These are phyloP conservation scores for Oryctes rhinoceros DNA, from an alignment of 1,140 invertebrate species.

Conservation along the genomic window DNA sequence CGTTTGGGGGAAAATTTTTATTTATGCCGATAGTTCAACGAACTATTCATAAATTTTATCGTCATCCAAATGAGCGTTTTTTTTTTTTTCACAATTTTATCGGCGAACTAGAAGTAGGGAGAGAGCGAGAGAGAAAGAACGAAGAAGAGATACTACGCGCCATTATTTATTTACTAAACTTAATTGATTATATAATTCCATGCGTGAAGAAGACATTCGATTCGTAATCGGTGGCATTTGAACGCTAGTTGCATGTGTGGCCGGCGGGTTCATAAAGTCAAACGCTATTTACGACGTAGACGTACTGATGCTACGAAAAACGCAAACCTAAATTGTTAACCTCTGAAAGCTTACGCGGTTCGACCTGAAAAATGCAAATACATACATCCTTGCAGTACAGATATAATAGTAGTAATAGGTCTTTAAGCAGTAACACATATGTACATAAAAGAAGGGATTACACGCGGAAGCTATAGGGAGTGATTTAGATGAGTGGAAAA, in stretches of 20 bases:
- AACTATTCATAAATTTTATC: background rate
- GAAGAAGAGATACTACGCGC: background rate
- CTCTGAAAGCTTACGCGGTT: background rate
- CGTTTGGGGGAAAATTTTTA: background rate
- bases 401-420: too few species aligned
- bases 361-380: too few species aligned
- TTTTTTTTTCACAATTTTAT: background rate
- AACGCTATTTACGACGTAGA: background rate
- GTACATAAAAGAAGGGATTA: too few species aligned
- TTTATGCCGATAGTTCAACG: conserved; percentile 10
- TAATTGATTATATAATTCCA: conserved; percentile 6
- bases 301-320: background rate
- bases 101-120: background rate
- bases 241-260: background rate
- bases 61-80: background rate
- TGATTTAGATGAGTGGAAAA: too few species aligned
- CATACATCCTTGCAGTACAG: too few species aligned
- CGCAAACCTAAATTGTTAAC: background rate
- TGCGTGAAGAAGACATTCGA: background rate
- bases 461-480: too few species aligned
- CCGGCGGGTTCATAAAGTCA: background rate
- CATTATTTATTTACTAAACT: conserved; percentile 11
- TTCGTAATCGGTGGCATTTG: background rate
- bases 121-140: background rate
- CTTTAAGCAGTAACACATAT: too few species aligned